Percentiles rank a stretch among this genome's conserved stretches.
phyloP scores from a whole-genome alignment of 2,797 vertebrate genomes.

The Danionella dracula region DNA sequence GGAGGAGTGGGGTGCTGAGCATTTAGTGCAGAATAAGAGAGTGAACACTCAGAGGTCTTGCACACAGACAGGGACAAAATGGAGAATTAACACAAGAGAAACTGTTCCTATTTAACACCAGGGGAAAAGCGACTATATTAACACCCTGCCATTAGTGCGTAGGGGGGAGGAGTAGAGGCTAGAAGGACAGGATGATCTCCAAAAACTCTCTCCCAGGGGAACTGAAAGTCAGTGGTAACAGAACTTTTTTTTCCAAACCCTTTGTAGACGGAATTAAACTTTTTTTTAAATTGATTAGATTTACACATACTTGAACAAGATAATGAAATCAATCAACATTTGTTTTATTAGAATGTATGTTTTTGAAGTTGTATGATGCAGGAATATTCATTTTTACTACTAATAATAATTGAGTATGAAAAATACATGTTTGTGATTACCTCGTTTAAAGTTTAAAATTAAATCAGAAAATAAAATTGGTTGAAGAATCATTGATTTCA shows the following conservation, averaged over 20 bases:
- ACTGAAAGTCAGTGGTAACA: slow-evolving; percentile 40
- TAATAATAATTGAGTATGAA: too few relatives aligned
- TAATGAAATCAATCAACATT: too few relatives aligned
- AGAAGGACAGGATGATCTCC: slow-evolving; percentile 12
- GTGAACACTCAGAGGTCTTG: slow-evolving; percentile 80
- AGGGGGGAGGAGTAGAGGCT: slow-evolving; percentile 4
- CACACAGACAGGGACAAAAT: slow-evolving; percentile 89
- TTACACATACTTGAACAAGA: too few relatives aligned
- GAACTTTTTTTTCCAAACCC: background rate
- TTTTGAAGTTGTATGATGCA: too few relatives aligned
- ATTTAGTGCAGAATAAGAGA: slow-evolving; percentile 82
- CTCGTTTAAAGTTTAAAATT: too few relatives aligned
- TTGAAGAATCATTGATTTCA: too few relatives aligned
- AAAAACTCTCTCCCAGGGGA: slow-evolving; percentile 31
- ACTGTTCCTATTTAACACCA: slow-evolving; percentile 94
- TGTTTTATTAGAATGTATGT: too few relatives aligned
- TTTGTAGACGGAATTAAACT: background rate
- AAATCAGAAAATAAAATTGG: too few relatives aligned
- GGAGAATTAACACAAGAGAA: slow-evolving; percentile 97
- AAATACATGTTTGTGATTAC: too few relatives aligned
- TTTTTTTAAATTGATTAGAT: background rate
- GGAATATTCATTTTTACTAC: too few relatives aligned
- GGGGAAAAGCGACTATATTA: slow-evolving; percentile 91
- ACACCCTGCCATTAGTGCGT: slow-evolving; percentile 60
- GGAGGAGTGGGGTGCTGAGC: slow-evolving; percentile 62